Conservation (phyloP, 1,140 invertebrate species). For the Melanaphis sacchari region DNA sequence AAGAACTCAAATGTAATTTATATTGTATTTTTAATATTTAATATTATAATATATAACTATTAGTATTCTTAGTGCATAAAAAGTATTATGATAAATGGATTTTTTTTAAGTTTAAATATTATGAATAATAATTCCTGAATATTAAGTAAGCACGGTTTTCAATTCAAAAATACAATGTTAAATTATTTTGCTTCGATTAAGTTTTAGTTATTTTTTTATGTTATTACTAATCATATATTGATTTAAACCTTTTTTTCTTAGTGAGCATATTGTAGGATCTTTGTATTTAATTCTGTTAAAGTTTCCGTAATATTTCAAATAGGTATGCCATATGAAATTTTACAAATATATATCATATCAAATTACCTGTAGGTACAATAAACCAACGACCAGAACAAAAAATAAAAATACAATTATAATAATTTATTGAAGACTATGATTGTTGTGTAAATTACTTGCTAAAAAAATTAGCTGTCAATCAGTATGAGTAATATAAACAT, state of each 20-base stretch:
- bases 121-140: too few species aligned
- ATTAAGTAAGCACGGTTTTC: too few species aligned
- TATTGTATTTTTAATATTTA: too few species aligned
- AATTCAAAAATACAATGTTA: background rate
- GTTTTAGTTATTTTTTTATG: background rate
- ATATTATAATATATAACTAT: too few species aligned
- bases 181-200: background rate
- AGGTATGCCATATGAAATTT: background rate
- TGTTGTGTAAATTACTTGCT: background rate
- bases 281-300: background rate
- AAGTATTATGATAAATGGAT: too few species aligned
- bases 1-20: too few species aligned
- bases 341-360: background rate
- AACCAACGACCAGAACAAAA: background rate
- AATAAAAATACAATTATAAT: background rate
- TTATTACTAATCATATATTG: background rate
- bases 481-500: background rate
- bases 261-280: background rate
- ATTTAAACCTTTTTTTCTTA: background rate
- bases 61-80: too few species aligned
- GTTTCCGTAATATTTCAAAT: too few species aligned
- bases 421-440: background rate
- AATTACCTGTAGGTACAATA: background rate
- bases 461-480: conserved; percentile 26
- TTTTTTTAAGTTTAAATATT: too few species aligned